Base-by-base conservation (phyloP, 2,113 vertebrate genomes). In the Taxidea taxus region DNA sequence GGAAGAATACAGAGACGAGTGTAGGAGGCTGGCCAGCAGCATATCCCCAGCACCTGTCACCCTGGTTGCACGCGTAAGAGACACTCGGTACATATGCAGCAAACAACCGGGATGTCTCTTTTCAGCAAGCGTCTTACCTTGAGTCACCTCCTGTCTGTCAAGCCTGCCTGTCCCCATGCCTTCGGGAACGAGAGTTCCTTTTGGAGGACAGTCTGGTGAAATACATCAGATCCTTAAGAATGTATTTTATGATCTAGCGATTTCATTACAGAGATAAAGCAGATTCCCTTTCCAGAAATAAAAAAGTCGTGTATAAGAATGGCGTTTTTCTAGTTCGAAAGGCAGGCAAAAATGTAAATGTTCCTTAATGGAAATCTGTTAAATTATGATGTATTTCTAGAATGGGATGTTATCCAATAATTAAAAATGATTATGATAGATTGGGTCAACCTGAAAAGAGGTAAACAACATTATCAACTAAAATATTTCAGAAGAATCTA, bases 401-500 rank as follows among this genome's bases (percentile, higher is more conserved):
- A 90, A 66, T 60, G 75, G 75, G 54, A 49, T 75, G 34, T 64
- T 66, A 89, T 27, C 16, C 74, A 60, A 3, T 68, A 51, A 90
- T 78, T 97, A 9, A 66, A 90, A 84, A 66, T 49, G 58, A 72
- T 7, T 13, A 6, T 72, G 37, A 11, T 68, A 87, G 51, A 54
- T 49, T 66, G 68, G 25, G 37, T 66, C 91, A 75, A 75, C 64
- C 12, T 82, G 49, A 88, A 84, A 66, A 34, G 25, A 82, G 37
- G 16, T 62, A 34, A 82, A 82, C 10, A 54, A 5, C 81, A 94
- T 39, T 56, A 74, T 37, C 27, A 66, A 42, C 70, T 88, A 42
- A 92, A 90, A 66, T 88, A 77, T 74, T 96, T 85, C 54, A 92
- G 70, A 92, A 92, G 44, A 74, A 15, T 83, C 34, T 54, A 14